Percentiles rank a stretch among this genome's conserved stretches.
Conservation (phyloP, 2,797 vertebrate species). For the Tympanoctomys barrerae region DNA sequence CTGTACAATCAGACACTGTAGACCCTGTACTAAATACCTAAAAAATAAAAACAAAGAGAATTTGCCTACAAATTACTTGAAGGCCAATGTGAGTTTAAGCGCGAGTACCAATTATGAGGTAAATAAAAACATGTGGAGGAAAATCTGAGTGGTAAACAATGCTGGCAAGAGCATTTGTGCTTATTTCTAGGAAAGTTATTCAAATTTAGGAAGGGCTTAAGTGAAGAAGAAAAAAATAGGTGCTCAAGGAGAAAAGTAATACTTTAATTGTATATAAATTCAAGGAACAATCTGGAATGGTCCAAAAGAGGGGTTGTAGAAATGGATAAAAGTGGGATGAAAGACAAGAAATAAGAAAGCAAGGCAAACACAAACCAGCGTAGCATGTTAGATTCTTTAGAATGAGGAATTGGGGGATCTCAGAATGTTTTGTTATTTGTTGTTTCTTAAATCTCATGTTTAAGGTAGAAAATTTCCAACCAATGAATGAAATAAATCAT, state of each 20-base stretch:
- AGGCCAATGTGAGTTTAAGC: not conserved
- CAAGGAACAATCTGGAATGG: not conserved
- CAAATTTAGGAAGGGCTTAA: not conserved
- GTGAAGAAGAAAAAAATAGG: not conserved
- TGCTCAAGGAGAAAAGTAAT: not conserved
- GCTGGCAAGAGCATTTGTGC: not conserved
- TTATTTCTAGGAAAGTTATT: not conserved
- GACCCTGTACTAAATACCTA: too few species aligned
- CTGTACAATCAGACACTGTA: too few species aligned
- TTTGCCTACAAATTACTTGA: not conserved
- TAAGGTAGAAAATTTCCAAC: not conserved
- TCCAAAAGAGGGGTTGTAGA: not conserved
- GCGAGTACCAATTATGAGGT: not conserved
- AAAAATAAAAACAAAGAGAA: not conserved
- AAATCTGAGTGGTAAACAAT: not conserved
- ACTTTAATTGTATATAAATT: not conserved
- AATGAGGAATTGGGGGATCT: not conserved
- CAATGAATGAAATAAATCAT: not conserved
- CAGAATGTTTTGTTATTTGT: not conserved
- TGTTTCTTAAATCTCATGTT: slow-evolving; percentile 12
- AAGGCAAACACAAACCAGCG: not conserved
- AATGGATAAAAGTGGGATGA: not conserved
- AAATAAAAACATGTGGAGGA: not conserved
- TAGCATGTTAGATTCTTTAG: not conserved
- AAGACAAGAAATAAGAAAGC: not conserved